Conservation (phyloP, 2,797 vertebrate genomes). For the Hydrocynus forskahlii region DNA sequence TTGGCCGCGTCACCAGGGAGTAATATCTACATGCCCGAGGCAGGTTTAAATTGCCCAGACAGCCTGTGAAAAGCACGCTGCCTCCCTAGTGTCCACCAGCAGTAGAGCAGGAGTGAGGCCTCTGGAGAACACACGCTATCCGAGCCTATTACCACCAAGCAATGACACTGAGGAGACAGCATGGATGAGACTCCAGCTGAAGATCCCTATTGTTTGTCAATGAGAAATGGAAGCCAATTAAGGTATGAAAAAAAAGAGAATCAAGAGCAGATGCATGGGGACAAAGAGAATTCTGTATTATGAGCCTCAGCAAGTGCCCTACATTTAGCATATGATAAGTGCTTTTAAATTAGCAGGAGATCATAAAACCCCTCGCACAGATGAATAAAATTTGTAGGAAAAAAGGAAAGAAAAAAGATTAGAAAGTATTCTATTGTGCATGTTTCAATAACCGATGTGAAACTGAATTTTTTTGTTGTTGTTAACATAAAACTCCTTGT, state of each 20-base stretch:
- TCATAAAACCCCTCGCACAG: conserved; percentile 20
- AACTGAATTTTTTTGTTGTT: neutral
- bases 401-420: neutral
- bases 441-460: neutral
- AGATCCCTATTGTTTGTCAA: conserved; percentile 46
- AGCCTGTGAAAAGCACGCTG: conserved; percentile 73
- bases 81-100: conserved; percentile 79
- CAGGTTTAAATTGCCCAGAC: conserved; percentile 85
- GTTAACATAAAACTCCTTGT: neutral
- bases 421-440: neutral
- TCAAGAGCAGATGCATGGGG: conserved; percentile 12
- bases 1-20: conserved; percentile 78
- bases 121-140: conserved; percentile 66
- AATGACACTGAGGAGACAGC: conserved; percentile 56
- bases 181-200: conserved; percentile 31
- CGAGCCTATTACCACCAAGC: conserved; percentile 62
- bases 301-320: conserved; percentile 13
- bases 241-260: conserved; percentile 16
- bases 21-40: conserved; percentile 83
- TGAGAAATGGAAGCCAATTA: conserved; percentile 48
- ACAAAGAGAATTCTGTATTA: conserved; percentile 15
- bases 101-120: conserved; percentile 74
- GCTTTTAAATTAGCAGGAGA: conserved; percentile 24
- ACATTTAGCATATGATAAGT: conserved; percentile 27
- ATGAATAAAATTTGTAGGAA: neutral